Percentiles rank a stretch among this genome's conserved stretches.
Conservation (phyloP, 2,113 vertebrate species). For the Epinephelus cyanopodus region DNA sequence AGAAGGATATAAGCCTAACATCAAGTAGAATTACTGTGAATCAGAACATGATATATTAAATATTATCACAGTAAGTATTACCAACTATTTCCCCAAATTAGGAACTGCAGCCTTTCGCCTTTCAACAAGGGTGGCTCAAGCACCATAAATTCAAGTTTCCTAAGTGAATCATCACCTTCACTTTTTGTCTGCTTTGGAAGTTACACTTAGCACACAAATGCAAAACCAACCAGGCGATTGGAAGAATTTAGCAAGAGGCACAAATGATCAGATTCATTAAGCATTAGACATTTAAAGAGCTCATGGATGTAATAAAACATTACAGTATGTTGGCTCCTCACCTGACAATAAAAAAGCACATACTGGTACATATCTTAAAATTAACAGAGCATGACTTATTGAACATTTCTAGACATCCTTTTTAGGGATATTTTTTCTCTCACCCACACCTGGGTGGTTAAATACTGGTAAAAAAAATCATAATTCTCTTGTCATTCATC, state of each 20-base stretch:
- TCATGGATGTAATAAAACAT: background rate
- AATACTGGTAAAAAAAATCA: slow-evolving; percentile 54
- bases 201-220: slow-evolving; percentile 12
- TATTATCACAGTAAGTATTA: slow-evolving; percentile 31
- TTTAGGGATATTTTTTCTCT: slow-evolving; percentile 6
- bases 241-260: background rate
- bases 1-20: background rate
- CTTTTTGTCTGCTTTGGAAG: slow-evolving; percentile 30
- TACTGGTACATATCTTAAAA: background rate
- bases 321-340: background rate
- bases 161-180: slow-evolving; percentile 24
- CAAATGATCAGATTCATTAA: background rate
- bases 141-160: slow-evolving; percentile 21
- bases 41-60: slow-evolving; percentile 13
- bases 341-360: background rate
- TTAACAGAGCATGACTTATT: slow-evolving; percentile 1
- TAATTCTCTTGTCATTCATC: slow-evolving; percentile 61
- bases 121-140: slow-evolving; percentile 18
- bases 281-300: background rate
- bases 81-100: slow-evolving; percentile 22
- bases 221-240: background rate
- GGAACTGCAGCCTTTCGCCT: slow-evolving; percentile 30
- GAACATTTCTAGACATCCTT: background rate
- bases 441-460: slow-evolving; percentile 60
- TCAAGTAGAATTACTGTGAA: background rate